Conservation (phyloP, 1,140 invertebrate species). For the Philaenus spumarius region DNA sequence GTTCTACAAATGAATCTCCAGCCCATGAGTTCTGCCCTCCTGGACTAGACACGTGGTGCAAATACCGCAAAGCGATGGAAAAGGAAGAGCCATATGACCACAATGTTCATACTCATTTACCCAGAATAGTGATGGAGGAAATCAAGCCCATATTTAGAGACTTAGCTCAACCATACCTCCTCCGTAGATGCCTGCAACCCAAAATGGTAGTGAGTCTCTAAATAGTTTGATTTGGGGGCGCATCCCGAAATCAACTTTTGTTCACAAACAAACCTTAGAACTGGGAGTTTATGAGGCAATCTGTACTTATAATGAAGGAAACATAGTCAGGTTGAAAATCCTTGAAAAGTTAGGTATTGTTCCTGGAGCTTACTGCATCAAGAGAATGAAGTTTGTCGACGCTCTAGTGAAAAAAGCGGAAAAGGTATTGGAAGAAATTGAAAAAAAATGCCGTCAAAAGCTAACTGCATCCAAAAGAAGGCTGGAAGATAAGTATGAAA, state of each 20-base stretch:
- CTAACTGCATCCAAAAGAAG: not conserved
- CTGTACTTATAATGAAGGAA: constrained; percentile 11
- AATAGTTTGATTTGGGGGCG: not conserved
- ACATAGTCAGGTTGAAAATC: constrained; percentile 4
- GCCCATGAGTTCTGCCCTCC: not conserved
- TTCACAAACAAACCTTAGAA: not conserved
- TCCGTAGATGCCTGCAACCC: constrained; percentile 5
- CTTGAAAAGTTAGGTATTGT: constrained; percentile 4
- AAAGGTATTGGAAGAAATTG: not conserved
- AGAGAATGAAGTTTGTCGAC: constrained; percentile 4
- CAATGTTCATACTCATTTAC: not conserved
- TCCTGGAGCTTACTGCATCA: not conserved
- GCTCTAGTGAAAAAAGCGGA: constrained; percentile 1
- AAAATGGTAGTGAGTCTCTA: constrained; percentile 17
- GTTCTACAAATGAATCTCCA: not conserved
- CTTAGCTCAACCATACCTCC: constrained; percentile 1
- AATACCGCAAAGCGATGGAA: not conserved
- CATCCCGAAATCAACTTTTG: constrained; percentile 8
- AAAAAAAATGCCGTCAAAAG: not conserved
- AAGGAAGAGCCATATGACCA: not conserved
- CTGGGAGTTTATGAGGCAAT: constrained; percentile 18
- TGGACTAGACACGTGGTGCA: not conserved
- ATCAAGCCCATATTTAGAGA: constrained; percentile 12
- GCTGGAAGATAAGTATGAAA: not conserved
- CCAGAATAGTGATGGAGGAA: not conserved